These are phyloP conservation scores for Distichodus sexfasciatus DNA, from an alignment of 2,797 vertebrate genomes.

Conservation along the genomic window DNA sequence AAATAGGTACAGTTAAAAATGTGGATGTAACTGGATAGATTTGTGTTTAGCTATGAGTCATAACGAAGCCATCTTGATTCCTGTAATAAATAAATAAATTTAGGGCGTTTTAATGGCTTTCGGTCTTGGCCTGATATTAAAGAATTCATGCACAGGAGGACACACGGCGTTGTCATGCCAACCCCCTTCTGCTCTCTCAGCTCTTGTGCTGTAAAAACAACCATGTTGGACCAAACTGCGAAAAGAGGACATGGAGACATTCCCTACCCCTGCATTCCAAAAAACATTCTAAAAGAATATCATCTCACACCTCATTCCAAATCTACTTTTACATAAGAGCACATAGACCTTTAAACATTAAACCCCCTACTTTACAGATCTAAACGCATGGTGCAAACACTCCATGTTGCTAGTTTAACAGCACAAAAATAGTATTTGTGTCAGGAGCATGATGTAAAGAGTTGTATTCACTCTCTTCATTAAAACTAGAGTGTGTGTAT, in stretches of 20 bases:
- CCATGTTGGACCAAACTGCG: slow-evolving; percentile 26
- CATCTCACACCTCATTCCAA: too few relatives aligned
- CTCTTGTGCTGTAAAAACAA: slow-evolving; percentile 17
- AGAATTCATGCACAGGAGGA: slow-evolving; percentile 45
- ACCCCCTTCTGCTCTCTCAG: slow-evolving; percentile 40
- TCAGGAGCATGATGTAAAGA: too few relatives aligned
- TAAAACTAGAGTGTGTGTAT: too few relatives aligned
- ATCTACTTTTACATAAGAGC: too few relatives aligned
- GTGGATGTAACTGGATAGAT: background rate
- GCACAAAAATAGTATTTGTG: too few relatives aligned
- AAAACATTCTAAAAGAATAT: too few relatives aligned
- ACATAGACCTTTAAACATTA: too few relatives aligned
- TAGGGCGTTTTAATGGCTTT: slow-evolving; percentile 46
- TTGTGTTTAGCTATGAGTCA: slow-evolving; percentile 1
- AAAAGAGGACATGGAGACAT: slow-evolving; percentile 1
- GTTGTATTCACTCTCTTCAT: too few relatives aligned
- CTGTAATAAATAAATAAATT: slow-evolving; percentile 37
- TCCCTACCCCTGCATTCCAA: too few relatives aligned
- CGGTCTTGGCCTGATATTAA: slow-evolving; percentile 33
- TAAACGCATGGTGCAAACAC: too few relatives aligned
- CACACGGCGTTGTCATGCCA: slow-evolving; percentile 50
- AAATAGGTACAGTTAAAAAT: background rate
- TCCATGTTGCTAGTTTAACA: too few relatives aligned
- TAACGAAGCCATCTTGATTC: background rate
- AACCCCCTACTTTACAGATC: too few relatives aligned